phyloP scores from a whole-genome alignment of 2,113 vertebrate genomes.

The Indicator indicator region DNA sequence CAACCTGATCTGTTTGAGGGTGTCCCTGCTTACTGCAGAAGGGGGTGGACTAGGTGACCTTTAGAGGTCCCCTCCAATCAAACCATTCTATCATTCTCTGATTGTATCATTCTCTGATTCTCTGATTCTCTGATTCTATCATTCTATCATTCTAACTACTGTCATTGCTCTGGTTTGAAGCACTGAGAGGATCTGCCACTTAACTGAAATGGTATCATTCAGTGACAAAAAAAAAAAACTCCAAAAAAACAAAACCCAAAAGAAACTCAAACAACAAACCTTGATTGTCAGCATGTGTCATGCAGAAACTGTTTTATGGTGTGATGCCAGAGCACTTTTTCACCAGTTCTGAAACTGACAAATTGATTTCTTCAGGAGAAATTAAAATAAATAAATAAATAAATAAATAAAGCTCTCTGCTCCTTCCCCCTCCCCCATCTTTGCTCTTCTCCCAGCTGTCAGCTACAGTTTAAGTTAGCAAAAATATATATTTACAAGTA shows the following conservation, averaged over 20 bases:
- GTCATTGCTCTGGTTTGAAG: neutral
- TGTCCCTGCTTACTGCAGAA: no score
- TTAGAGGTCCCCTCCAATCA: no score
- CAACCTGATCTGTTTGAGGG: no score
- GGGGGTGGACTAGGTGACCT: no score
- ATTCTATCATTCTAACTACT: neutral
- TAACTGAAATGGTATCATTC: neutral
- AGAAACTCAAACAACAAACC: neutral
- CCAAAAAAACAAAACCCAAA: neutral
- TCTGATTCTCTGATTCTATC: no score
- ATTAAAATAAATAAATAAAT: neutral
- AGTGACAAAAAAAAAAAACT: neutral
- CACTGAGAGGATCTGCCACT: neutral
- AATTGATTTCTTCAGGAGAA: neutral
- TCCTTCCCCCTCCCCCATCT: neutral
- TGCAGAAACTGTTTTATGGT: neutral
- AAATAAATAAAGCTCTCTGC: neutral
- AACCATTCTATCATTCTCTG: no score
- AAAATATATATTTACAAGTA: slow-evolving; percentile 32
- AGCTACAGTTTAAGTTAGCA: slow-evolving; percentile 24
- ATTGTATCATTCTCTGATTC: no score
- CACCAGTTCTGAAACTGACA: neutral
- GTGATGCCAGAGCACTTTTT: slow-evolving; percentile 21
- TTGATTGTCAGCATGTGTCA: neutral
- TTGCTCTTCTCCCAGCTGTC: slow-evolving; percentile 28